These are phyloP conservation scores for Muscicapa adusta DNA, from an alignment of 2,113 vertebrate genomes.

Conservation along the genomic window DNA sequence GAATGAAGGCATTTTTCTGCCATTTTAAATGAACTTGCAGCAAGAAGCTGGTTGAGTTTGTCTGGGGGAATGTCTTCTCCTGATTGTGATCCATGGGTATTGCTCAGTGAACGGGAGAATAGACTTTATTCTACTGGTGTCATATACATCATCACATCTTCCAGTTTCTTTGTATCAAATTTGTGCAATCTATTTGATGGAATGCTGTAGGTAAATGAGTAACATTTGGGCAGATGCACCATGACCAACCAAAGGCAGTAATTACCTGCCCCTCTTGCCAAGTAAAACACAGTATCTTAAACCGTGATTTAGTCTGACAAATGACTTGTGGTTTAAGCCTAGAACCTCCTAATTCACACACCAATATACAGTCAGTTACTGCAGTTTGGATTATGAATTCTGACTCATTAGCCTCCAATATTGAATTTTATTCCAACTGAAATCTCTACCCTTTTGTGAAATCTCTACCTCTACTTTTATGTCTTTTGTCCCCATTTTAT, in stretches of 20 bases:
- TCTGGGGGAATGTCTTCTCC: constrained; percentile 70
- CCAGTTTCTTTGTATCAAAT: background rate
- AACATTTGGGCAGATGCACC: background rate
- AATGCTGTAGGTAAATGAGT: background rate
- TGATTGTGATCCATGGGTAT: constrained; percentile 27
- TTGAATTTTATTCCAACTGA: background rate
- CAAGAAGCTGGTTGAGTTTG: constrained; percentile 71
- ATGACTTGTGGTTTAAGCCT: constrained; percentile 15
- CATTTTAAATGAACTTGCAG: constrained; percentile 52
- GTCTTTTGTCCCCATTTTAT: background rate
- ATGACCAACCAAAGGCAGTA: background rate
- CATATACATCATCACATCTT: background rate
- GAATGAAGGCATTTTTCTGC: constrained; percentile 40
- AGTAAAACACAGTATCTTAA: constrained; percentile 12
- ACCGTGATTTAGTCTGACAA: background rate
- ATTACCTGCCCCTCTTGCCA: background rate
- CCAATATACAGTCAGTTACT: background rate
- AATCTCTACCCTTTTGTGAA: background rate
- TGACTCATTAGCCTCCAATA: background rate
- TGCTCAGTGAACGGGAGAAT: background rate
- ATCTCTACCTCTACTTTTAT: background rate
- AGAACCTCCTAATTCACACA: background rate
- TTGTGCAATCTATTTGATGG: background rate
- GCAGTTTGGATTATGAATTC: background rate
- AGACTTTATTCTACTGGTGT: background rate